Evolutionary conservation across 2,888 invertebrate species (phyloP).

Genomic region (Drosophila kokeensis): DNA sequence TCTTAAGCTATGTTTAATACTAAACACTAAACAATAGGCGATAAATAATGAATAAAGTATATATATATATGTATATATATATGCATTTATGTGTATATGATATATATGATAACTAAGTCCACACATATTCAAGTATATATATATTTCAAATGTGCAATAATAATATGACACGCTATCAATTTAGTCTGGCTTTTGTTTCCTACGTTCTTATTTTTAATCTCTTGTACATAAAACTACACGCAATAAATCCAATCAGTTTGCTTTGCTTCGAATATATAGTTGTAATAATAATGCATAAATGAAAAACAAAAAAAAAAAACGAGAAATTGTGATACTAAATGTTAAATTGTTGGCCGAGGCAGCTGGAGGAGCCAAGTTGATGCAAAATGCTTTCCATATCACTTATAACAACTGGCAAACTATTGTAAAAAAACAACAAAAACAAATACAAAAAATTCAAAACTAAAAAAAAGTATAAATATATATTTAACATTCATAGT

Average conservation of each 20-base stretch:
- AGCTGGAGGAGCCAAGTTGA: constrained; percentile 48
- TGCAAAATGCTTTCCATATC: constrained; percentile 79
- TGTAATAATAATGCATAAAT: constrained; percentile 27
- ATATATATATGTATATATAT: constrained; percentile 36
- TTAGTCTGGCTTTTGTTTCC: constrained; percentile 77
- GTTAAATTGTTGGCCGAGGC: constrained; percentile 56
- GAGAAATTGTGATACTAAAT: constrained; percentile 80
- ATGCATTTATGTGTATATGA: constrained; percentile 18
- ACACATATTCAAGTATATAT: constrained; percentile 38
- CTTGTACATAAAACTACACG: constrained; percentile 56
- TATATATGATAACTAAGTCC: constrained; percentile 30
- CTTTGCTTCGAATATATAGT: constrained; percentile 53
- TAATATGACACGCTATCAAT: constrained; percentile 72
- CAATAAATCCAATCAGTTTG: constrained; percentile 55
- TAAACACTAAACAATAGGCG: constrained; percentile 33
- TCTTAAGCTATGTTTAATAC: constrained; percentile 59
- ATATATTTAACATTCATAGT: constrained; percentile 71
- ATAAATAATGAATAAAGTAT: constrained; percentile 29
- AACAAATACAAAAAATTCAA: constrained; percentile 17
- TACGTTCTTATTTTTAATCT: constrained; percentile 59
- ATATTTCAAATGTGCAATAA: constrained; percentile 73
- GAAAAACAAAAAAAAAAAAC: constrained; percentile 36
- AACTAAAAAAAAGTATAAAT: constrained; percentile 11
- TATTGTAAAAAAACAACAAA: constrained; percentile 39
- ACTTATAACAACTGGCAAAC: constrained; percentile 63